Evolutionary conservation across 2,797 vertebrate species (phyloP).

Genomic region (Glyptemys insculpta): DNA sequence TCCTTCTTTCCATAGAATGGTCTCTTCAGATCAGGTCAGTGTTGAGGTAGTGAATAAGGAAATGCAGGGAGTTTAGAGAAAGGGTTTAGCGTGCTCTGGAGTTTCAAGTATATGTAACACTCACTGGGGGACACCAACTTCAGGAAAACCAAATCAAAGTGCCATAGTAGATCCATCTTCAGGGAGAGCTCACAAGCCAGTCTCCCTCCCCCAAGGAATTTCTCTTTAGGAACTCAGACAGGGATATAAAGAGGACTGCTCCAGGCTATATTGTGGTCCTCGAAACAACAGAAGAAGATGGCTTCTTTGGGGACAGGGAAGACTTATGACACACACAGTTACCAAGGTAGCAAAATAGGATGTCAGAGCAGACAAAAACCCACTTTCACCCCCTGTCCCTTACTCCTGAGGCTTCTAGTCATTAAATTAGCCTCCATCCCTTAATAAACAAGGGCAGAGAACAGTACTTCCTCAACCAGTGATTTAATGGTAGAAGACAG

Average conservation of each 20-base stretch:
- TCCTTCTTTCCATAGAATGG: neutral
- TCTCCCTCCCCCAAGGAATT: neutral
- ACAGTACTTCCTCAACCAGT: rapidly evolving
- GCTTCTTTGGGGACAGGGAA: neutral
- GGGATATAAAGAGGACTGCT: neutral
- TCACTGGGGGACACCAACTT: rapidly evolving
- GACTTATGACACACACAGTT: neutral
- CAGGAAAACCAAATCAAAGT: neutral
- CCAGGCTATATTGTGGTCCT: neutral
- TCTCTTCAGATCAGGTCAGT: neutral
- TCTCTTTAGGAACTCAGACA: neutral
- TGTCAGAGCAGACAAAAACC: neutral
- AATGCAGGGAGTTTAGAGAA: neutral
- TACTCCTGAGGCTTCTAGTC: neutral
- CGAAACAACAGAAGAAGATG: neutral
- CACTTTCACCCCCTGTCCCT: neutral
- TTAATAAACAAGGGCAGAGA: neutral
- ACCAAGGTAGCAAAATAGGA: neutral
- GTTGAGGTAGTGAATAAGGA: conserved; percentile 44
- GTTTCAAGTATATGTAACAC: neutral
- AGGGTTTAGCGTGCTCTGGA: neutral
- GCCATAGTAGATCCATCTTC: neutral
- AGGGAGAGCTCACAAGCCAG: neutral
- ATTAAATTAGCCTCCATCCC: neutral
- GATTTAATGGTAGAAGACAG: neutral